Conservation (phyloP, 2,888 invertebrate species). For the Apocheima hispidaria region DNA sequence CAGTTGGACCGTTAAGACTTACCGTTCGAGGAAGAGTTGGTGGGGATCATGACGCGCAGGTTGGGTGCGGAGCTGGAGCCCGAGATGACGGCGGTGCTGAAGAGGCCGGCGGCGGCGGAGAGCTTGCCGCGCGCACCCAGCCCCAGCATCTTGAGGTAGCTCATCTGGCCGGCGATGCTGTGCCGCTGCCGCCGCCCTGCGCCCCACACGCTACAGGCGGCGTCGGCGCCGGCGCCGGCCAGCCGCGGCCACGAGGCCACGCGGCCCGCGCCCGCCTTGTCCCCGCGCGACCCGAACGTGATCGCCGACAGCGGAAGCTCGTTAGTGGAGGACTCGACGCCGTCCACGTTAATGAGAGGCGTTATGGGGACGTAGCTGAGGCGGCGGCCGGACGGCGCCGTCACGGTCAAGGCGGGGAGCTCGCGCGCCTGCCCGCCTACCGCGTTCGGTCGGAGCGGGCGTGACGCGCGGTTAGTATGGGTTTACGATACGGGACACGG, state of each 20-base stretch:
- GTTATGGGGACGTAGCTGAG: slow-evolving; percentile 66
- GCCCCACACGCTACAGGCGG: slow-evolving; percentile 71
- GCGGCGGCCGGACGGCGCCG: slow-evolving; percentile 55
- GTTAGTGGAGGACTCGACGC: slow-evolving; percentile 88
- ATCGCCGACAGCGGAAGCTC: slow-evolving; percentile 88
- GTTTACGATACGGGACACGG: slow-evolving; percentile 46
- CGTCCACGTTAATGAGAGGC: slow-evolving; percentile 74
- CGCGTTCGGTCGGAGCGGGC: slow-evolving; percentile 26
- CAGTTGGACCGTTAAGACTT: slow-evolving; percentile 66
- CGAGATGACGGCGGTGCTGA: slow-evolving; percentile 98
- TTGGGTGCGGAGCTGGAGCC: slow-evolving; percentile 97
- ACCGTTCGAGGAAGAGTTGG: slow-evolving; percentile 91
- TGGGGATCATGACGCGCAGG: slow-evolving; percentile 94
- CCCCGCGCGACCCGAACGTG: slow-evolving; percentile 69
- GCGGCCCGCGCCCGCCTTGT: slow-evolving; percentile 48
- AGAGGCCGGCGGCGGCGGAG: slow-evolving; percentile 92
- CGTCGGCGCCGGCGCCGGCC: slow-evolving; percentile 48
- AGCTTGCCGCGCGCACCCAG: slow-evolving; percentile 87
- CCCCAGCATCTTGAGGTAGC: slow-evolving; percentile 96
- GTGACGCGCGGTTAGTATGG: slow-evolving; percentile 35
- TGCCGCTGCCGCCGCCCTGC: slow-evolving; percentile 95
- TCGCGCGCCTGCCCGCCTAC: slow-evolving; percentile 39
- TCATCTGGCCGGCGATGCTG: slow-evolving; percentile 98
- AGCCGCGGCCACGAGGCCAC: slow-evolving; percentile 60
- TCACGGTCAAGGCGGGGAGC: slow-evolving; percentile 53